Conservation (phyloP, 2,797 vertebrate genomes). For the Anguilla marmorata region DNA sequence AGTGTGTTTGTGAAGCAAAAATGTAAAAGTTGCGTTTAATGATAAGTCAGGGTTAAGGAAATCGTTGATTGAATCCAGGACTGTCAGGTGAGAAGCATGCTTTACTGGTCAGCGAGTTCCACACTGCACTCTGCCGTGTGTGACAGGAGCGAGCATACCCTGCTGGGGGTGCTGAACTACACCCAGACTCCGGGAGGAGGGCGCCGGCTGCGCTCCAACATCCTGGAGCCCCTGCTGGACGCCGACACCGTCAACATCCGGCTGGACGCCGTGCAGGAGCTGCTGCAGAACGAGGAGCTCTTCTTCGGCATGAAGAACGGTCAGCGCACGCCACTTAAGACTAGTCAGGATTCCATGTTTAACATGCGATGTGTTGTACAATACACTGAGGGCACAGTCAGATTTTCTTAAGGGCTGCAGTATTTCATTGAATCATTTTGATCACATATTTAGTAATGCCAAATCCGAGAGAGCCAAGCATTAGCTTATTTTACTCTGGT, state of each 20-base stretch:
- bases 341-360: neutral
- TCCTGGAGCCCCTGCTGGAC: conserved; percentile 89
- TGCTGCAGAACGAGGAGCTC: conserved; percentile 88
- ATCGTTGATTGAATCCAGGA: neutral
- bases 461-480: neutral
- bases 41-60: neutral
- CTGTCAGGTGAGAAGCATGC: neutral
- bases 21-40: neutral
- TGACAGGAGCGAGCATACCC: conserved; percentile 83
- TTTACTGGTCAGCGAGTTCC: neutral
- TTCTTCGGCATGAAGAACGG: conserved; percentile 92
- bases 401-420: neutral
- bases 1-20: neutral
- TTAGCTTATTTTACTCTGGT: neutral
- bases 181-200: conserved; percentile 92
- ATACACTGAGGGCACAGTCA: neutral
- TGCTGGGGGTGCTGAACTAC: conserved; percentile 91
- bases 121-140: neutral
- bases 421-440: neutral
- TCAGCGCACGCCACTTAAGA: conserved; percentile 52
- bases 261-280: conserved; percentile 88
- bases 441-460: neutral
- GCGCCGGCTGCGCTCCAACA: conserved; percentile 89
- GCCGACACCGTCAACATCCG: conserved; percentile 87
- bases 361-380: neutral